These are phyloP conservation scores for Schizopygopsis malacanthus DNA, from an alignment of 2,797 vertebrate species.

Conservation along the genomic window DNA sequence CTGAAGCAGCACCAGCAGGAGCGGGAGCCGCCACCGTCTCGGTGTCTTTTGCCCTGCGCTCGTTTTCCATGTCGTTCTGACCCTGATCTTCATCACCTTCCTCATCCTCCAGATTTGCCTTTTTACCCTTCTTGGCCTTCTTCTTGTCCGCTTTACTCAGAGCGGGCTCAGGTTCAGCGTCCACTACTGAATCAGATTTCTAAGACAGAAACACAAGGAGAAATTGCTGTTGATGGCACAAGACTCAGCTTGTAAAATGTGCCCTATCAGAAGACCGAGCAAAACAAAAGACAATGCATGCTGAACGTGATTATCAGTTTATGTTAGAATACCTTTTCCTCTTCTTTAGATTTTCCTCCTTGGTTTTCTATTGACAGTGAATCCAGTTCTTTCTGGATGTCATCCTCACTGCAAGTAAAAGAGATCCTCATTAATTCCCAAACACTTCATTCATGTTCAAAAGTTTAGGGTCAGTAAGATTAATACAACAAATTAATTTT, in stretches of 20 bases:
- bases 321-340: conserved; percentile 17
- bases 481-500: not conserved
- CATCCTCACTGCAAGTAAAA: conserved; percentile 85
- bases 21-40: conserved; percentile 63
- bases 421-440: not conserved
- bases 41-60: conserved; percentile 77
- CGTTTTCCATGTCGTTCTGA: conserved; percentile 80
- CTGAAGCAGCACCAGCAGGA: conserved; percentile 69
- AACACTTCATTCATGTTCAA: not conserved
- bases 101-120: conserved; percentile 82
- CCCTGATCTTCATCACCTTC: conserved; percentile 75
- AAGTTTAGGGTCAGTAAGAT: not conserved
- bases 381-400: conserved; percentile 95
- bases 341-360: conserved; percentile 77
- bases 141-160: conserved; percentile 85
- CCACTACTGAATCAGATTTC: conserved; percentile 80
- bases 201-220: conserved; percentile 62
- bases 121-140: conserved; percentile 89
- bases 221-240: not conserved
- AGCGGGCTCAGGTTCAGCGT: conserved; percentile 73
- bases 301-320: not conserved
- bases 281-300: not conserved
- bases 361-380: conserved; percentile 88
- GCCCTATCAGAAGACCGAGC: not conserved
- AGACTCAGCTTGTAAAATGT: not conserved